These are phyloP conservation scores for Ophion obscuratus DNA, from an alignment of 2,888 invertebrate genomes.

Conservation along the genomic window DNA sequence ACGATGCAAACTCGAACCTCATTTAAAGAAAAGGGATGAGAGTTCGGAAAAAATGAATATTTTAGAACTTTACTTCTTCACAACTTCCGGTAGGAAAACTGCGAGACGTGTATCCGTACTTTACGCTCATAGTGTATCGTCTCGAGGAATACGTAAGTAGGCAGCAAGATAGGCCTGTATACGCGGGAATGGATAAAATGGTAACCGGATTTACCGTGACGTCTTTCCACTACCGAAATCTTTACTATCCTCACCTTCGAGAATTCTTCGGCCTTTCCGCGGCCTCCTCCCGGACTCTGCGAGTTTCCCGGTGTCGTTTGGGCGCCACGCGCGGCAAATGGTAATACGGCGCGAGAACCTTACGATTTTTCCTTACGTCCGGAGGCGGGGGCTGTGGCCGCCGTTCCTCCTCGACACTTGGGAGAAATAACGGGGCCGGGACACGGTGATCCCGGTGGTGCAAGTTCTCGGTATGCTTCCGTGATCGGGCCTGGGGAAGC, in stretches of 20 bases:
- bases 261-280: background rate
- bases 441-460: background rate
- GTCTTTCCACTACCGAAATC: conserved; percentile 14
- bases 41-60: background rate
- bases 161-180: conserved; percentile 1
- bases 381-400: background rate
- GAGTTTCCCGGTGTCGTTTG: conserved; percentile 6
- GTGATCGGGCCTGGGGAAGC: background rate
- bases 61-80: background rate
- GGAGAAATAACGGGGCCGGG: conserved; percentile 23
- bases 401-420: conserved; percentile 3
- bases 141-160: background rate
- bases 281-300: conserved; percentile 27
- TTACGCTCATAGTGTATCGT: background rate
- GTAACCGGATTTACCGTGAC: conserved; percentile 29
- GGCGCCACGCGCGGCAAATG: background rate
- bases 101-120: background rate
- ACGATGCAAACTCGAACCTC: background rate
- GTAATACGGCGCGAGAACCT: background rate
- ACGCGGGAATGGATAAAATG: conserved; percentile 33
- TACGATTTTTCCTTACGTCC: conserved; percentile 21
- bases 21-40: background rate
- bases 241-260: background rate
- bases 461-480: conserved; percentile 18
- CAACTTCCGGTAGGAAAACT: background rate